Conservation (phyloP, 2,888 invertebrate species). For the Philhelius pedissequus region DNA sequence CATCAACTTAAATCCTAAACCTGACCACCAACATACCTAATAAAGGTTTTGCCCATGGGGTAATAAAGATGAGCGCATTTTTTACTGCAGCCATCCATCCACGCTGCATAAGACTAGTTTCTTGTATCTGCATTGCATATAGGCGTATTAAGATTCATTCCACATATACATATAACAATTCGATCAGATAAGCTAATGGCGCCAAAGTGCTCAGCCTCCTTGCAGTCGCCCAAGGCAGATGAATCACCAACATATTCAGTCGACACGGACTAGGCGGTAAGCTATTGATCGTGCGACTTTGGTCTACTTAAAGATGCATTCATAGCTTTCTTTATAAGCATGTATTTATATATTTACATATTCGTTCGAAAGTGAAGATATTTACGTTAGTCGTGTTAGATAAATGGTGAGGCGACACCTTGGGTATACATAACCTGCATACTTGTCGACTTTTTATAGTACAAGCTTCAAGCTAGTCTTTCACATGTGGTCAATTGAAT, state of each 20-base stretch:
- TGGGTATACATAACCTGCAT: not conserved
- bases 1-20: not conserved
- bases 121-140: not conserved
- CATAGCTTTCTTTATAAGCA: conserved; percentile 3
- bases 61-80: conserved; percentile 15
- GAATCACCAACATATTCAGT: conserved; percentile 30
- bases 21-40: not conserved
- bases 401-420: conserved; percentile 16
- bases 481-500: not conserved
- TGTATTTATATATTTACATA: conserved; percentile 19
- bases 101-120: conserved; percentile 17
- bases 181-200: conserved; percentile 61
- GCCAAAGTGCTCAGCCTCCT: conserved; percentile 49
- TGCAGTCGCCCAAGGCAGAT: conserved; percentile 31
- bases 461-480: not conserved
- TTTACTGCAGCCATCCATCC: not conserved
- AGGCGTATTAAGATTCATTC: conserved; percentile 24
- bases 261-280: conserved; percentile 1
- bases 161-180: too few relatives aligned
- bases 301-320: conserved; percentile 35
- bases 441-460: not conserved
- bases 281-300: conserved; percentile 28
- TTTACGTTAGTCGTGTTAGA: conserved; percentile 21
- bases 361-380: conserved; percentile 24
- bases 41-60: not conserved